A percentile compares a stretch with the other conserved stretches of the same genome.
phyloP scores from a whole-genome alignment of 1,140 invertebrate species.

The Drosophila dunni region DNA sequence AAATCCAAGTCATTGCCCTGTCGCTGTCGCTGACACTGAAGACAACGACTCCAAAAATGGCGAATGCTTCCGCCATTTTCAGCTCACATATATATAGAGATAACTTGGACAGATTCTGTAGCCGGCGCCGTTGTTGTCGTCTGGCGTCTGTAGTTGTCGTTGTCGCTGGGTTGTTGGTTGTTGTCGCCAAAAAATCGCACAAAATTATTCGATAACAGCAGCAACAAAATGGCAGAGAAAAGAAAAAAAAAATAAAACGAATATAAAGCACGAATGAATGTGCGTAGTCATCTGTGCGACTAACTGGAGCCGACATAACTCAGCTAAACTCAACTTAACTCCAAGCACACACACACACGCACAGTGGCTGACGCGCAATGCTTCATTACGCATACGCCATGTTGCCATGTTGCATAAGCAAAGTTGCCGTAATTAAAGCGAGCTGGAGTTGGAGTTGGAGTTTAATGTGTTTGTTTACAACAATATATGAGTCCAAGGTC shows the following conservation, averaged over 20 bases:
- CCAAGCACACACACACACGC: constrained; percentile 30
- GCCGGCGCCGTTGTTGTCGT: constrained; percentile 35
- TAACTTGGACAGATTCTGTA: constrained; percentile 21
- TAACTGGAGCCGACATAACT: constrained; percentile 79
- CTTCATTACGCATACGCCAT: constrained; percentile 42
- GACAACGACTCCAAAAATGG: constrained; percentile 46
- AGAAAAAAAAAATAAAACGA: no score
- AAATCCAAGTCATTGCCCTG: constrained; percentile 41
- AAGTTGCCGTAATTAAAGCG: constrained; percentile 26
- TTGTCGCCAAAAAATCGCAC: constrained; percentile 39
- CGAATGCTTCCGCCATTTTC: constrained; percentile 41
- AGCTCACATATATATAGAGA: background rate
- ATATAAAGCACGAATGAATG: constrained; percentile 32
- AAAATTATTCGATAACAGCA: constrained; percentile 31
- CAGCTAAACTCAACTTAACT: constrained; percentile 18
- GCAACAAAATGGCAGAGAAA: constrained; percentile 4
- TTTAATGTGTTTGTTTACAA: background rate
- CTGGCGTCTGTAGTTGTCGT: background rate
- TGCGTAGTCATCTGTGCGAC: constrained; percentile 73
- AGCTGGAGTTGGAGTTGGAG: background rate
- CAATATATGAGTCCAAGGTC: constrained; percentile 9
- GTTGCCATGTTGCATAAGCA: constrained; percentile 39
- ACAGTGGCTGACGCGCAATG: background rate
- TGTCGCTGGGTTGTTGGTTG: background rate
- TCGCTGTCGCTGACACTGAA: constrained; percentile 9